These are phyloP conservation scores for Caenorhabditis wallacei DNA, from an alignment of 2,888 invertebrate genomes.

Conservation along the genomic window DNA sequence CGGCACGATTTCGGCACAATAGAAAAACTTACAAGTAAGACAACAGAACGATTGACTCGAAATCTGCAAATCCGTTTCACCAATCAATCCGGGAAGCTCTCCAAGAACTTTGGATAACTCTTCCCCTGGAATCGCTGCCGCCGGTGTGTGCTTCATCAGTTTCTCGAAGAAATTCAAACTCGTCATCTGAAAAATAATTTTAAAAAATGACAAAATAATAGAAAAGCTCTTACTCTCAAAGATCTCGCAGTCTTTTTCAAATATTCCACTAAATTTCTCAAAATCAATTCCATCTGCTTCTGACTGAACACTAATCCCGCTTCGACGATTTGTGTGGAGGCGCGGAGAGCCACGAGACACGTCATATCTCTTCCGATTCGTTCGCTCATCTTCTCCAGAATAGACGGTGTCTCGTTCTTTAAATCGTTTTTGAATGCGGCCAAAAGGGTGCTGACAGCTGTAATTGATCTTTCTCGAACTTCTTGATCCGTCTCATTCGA, in stretches of 20 bases:
- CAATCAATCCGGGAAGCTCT: slow-evolving; percentile 93
- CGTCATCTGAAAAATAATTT: slow-evolving; percentile 36
- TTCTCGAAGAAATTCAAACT: slow-evolving; percentile 49
- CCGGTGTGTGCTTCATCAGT: slow-evolving; percentile 87
- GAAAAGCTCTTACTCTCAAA: slow-evolving; percentile 36
- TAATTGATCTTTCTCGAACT: slow-evolving; percentile 97
- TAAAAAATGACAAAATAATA: not conserved
- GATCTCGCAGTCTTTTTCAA: slow-evolving; percentile 50
- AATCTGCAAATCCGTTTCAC: slow-evolving; percentile 96
- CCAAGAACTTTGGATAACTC: slow-evolving; percentile 85
- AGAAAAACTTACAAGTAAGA: slow-evolving; percentile 60
- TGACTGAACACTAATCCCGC: slow-evolving; percentile 24
- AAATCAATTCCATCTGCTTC: slow-evolving; percentile 5
- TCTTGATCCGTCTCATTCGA: slow-evolving; percentile 98
- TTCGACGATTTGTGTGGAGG: slow-evolving; percentile 86
- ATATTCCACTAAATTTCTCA: slow-evolving; percentile 28
- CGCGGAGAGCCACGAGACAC: slow-evolving; percentile 95
- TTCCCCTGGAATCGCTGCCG: slow-evolving; percentile 18
- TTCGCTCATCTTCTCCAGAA: slow-evolving; percentile 95
- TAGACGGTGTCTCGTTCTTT: slow-evolving; percentile 85
- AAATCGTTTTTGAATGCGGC: slow-evolving; percentile 93
- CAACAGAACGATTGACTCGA: slow-evolving; percentile 87
- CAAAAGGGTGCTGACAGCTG: slow-evolving; percentile 91
- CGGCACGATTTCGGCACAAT: too few species aligned
- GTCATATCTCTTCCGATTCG: slow-evolving; percentile 97